phyloP scores from a whole-genome alignment of 2,888 invertebrate genomes.

The Adela reaumurella region DNA sequence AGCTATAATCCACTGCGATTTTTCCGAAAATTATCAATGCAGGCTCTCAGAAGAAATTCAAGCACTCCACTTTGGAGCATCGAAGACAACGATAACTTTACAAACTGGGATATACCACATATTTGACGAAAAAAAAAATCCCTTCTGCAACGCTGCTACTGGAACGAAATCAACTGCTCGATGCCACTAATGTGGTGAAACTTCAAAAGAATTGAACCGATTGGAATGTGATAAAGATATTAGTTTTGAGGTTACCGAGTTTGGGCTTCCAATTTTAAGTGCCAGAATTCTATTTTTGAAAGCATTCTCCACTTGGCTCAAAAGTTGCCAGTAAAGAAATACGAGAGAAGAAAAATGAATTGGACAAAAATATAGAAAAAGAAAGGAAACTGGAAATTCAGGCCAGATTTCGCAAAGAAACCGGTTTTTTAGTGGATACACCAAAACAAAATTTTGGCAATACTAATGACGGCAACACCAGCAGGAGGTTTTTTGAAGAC shows the following conservation, averaged over 20 bases:
- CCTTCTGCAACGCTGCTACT: conserved; percentile 9
- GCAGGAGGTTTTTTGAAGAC: conserved; percentile 15
- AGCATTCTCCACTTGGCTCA: conserved; percentile 2
- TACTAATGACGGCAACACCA: conserved; percentile 12
- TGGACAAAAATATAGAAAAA: conserved; percentile 10
- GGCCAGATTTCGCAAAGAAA: conserved; percentile 8
- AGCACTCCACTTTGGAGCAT: no score
- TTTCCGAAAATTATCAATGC: no score
- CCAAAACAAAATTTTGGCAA: conserved; percentile 9
- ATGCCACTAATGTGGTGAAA: conserved; percentile 10
- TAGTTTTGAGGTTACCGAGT: conserved; percentile 3
- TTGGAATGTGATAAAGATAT: conserved; percentile 5
- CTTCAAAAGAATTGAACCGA: conserved; percentile 12
- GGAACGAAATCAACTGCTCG: conserved; percentile 5
- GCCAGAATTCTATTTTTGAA: conserved; percentile 13
- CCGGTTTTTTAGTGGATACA: conserved; percentile 15
- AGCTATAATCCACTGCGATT: no score
- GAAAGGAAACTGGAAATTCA: conserved; percentile 8
- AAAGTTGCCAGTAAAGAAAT: no score
- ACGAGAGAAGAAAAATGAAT: no score
- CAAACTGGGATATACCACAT: no score
- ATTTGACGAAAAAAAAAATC: no score
- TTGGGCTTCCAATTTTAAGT: conserved; percentile 13
- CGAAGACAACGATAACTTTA: no score
- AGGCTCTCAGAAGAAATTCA: no score